Evolutionary conservation across 53 echinoderm and acorn worm genomes (phyloP).

Genomic region (Astropecten irregularis): DNA sequence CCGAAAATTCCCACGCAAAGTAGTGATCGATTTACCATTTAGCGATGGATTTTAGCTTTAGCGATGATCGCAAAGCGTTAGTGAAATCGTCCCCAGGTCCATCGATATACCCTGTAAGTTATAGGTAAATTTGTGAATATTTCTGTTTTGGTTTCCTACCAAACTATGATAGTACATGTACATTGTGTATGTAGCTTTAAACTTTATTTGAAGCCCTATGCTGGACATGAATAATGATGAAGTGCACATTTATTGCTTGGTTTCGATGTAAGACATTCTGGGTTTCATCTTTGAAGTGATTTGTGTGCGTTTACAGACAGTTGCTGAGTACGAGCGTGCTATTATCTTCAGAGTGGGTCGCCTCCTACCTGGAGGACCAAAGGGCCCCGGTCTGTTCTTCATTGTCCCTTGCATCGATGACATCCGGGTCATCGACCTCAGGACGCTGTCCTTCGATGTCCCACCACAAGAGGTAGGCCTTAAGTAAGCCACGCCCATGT

Average conservation of each 20-base stretch:
- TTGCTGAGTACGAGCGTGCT: conserved; percentile 80
- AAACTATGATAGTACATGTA: too few species aligned
- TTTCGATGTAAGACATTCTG: neutral
- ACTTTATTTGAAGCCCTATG: neutral
- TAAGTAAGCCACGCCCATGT: too few species aligned
- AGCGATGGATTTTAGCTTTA: too few species aligned
- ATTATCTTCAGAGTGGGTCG: conserved; percentile 91
- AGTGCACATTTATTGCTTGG: neutral
- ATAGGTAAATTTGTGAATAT: too few species aligned
- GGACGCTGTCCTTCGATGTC: conserved; percentile 79
- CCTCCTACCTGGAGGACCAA: conserved; percentile 82
- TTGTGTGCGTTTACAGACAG: conserved; percentile 58
- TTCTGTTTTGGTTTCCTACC: too few species aligned
- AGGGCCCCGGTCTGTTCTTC: conserved; percentile 89
- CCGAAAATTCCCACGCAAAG: too few species aligned
- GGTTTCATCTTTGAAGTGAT: too few species aligned
- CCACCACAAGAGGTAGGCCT: conserved; percentile 75
- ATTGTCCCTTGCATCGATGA: conserved; percentile 78
- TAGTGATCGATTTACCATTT: too few species aligned
- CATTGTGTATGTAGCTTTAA: neutral
- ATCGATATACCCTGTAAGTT: too few species aligned
- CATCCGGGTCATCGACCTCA: conserved; percentile 65
- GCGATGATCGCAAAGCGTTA: too few species aligned
- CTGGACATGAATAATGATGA: neutral
- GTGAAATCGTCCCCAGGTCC: too few species aligned